A percentile compares a stretch with the other conserved stretches of the same genome.
These are phyloP conservation scores for Mustela nigripes DNA, from an alignment of 2,113 vertebrate species.

Conservation along the genomic window DNA sequence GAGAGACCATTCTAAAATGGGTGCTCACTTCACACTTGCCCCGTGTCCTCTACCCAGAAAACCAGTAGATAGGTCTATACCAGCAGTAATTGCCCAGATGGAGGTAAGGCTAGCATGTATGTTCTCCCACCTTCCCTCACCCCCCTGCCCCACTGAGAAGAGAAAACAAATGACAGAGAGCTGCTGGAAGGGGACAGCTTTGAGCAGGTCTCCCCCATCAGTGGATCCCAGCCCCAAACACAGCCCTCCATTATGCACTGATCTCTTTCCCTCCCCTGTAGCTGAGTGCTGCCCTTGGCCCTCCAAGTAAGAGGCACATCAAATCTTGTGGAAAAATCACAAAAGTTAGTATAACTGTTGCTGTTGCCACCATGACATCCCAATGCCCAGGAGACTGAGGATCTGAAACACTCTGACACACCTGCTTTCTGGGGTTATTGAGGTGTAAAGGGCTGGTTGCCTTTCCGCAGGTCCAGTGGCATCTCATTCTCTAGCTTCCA, in stretches of 20 bases:
- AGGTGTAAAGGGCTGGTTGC: fast-evolving
- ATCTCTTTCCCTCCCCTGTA: not conserved
- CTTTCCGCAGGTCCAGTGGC: not conserved
- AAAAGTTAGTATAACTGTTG: not conserved
- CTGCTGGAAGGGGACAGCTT: not conserved
- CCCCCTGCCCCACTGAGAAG: not conserved
- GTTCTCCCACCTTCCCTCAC: not conserved
- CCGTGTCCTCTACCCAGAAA: not conserved
- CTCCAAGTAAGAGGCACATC: not conserved
- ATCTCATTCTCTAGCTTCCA: not conserved
- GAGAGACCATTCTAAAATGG: not conserved
- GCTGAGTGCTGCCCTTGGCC: not conserved
- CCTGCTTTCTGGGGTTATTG: fast-evolving
- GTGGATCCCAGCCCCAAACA: not conserved
- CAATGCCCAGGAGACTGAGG: not conserved
- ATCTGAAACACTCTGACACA: not conserved
- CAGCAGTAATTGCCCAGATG: not conserved
- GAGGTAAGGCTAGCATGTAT: no score
- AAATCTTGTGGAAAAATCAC: not conserved
- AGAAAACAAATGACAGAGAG: not conserved
- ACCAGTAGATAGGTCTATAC: no score
- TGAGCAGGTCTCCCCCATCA: no score
- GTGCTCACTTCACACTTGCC: not conserved
- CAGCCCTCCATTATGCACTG: not conserved
- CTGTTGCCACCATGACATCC: not conserved